Conservation (phyloP, 1,140 invertebrate genomes). For the Apis mellifera region DNA sequence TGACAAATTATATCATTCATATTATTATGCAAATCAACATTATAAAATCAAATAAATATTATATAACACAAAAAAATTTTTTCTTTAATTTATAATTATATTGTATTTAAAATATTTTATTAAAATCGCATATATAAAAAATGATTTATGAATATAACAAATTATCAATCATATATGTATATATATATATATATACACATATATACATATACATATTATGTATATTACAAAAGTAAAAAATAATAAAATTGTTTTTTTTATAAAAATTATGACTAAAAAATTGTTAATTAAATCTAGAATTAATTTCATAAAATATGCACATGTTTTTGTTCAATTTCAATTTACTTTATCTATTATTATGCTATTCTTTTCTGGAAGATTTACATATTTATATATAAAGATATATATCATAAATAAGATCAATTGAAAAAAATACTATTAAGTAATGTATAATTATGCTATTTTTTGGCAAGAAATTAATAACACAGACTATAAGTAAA, state of each 20-base stretch:
- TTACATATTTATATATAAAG: background rate
- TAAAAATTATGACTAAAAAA: background rate
- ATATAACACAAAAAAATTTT: background rate
- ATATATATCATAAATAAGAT: background rate
- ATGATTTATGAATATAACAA: background rate
- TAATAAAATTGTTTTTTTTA: background rate
- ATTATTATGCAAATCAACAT: slow-evolving; percentile 12
- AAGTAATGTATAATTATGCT: slow-evolving; percentile 25
- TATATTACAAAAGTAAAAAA: background rate
- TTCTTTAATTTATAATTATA: slow-evolving; percentile 12
- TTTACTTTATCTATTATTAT: slow-evolving; percentile 22
- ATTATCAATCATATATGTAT: background rate
- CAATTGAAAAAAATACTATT: slow-evolving; percentile 3
- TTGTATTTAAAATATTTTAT: background rate
- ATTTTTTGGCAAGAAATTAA: slow-evolving; percentile 8
- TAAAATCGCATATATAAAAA: background rate
- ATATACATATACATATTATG: background rate
- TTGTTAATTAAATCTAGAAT: slow-evolving; percentile 8
- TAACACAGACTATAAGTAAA: slow-evolving; percentile 28
- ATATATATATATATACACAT: slow-evolving; percentile 21
- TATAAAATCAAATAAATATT: slow-evolving; percentile 18
- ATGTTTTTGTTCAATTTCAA: background rate
- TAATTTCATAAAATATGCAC: slow-evolving; percentile 8
- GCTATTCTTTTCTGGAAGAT: background rate
- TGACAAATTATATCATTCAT: slow-evolving; percentile 11